A percentile compares a stretch with the other conserved stretches of the same genome.
Evolutionary conservation across 2,888 invertebrate genomes (phyloP).

Genomic region (Mimumesa dahlbomi): DNA sequence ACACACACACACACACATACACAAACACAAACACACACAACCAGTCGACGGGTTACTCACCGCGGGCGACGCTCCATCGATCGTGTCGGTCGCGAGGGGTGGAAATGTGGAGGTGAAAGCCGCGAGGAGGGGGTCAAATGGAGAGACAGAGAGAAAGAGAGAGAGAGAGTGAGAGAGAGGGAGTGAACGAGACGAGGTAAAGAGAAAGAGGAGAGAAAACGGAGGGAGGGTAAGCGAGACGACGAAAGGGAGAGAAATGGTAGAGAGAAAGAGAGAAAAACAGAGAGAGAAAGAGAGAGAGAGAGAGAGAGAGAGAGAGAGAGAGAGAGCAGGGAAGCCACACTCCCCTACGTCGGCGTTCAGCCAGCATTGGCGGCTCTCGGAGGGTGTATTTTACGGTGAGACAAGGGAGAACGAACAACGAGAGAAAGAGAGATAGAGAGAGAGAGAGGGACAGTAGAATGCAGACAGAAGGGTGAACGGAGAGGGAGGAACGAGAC

Average conservation of each 20-base stretch:
- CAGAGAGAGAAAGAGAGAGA: slow-evolving; percentile 8
- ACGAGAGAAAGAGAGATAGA: slow-evolving; percentile 27
- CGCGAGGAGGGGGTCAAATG: slow-evolving; percentile 52
- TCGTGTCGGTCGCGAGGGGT: slow-evolving; percentile 70
- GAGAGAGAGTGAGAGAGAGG: slow-evolving; percentile 18
- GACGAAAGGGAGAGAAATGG: slow-evolving; percentile 42
- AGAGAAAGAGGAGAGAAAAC: slow-evolving; percentile 13
- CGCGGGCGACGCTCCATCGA: slow-evolving; percentile 79
- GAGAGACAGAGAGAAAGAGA: slow-evolving; percentile 29
- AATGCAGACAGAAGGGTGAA: slow-evolving; percentile 10
- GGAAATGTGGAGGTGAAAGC: slow-evolving; percentile 56
- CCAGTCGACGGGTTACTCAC: slow-evolving; percentile 77
- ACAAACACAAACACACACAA: slow-evolving; percentile 11
- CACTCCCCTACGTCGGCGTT: slow-evolving; percentile 33
- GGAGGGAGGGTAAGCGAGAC: slow-evolving; percentile 55
- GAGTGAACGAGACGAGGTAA: neutral
- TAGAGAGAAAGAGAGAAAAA: too few species aligned
- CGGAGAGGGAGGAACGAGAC: neutral
- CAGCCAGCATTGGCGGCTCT: slow-evolving; percentile 27
- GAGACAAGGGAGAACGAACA: slow-evolving; percentile 14
- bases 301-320: slow-evolving; percentile 17
- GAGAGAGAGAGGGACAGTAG: slow-evolving; percentile 18
- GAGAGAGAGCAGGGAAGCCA: slow-evolving; percentile 4
- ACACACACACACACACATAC: slow-evolving; percentile 1
- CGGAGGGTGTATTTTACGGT: slow-evolving; percentile 43